Evolutionary conservation across 2,888 invertebrate genomes (phyloP).

Genomic region (Sussaba pulchella): DNA sequence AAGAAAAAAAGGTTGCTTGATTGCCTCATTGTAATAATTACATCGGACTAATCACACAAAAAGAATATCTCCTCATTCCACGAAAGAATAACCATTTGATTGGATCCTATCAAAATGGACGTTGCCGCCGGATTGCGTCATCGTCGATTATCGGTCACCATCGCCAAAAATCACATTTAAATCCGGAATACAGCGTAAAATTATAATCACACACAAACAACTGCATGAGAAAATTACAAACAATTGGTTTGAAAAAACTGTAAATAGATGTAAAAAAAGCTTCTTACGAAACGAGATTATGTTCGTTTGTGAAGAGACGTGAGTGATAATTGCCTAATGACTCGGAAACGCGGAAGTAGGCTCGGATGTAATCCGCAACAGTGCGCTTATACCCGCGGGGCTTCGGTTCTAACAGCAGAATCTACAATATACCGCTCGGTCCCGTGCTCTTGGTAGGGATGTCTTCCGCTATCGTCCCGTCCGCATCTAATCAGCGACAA

Average conservation of each 20-base stretch:
- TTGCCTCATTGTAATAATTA: neutral
- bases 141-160: neutral
- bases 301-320: neutral
- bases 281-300: neutral
- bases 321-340: conserved; percentile 26
- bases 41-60: neutral
- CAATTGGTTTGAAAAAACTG: neutral
- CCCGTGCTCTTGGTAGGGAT: conserved; percentile 57
- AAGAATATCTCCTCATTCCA: neutral
- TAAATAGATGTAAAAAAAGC: neutral
- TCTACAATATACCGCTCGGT: conserved; percentile 27
- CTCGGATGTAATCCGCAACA: conserved; percentile 25
- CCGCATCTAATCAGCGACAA: conserved; percentile 79
- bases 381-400: conserved; percentile 24
- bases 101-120: neutral
- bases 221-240: neutral
- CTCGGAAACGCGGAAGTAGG: conserved; percentile 23
- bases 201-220: neutral
- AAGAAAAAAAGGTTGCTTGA: neutral
- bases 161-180: neutral
- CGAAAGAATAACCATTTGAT: neutral
- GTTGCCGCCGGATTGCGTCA: neutral
- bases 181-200: neutral
- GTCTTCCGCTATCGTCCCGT: conserved; percentile 72
- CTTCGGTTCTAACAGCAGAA: conserved; percentile 31